These are phyloP conservation scores for Otolemur garnettii DNA, from an alignment of 2,113 vertebrate genomes.

Conservation along the genomic window DNA sequence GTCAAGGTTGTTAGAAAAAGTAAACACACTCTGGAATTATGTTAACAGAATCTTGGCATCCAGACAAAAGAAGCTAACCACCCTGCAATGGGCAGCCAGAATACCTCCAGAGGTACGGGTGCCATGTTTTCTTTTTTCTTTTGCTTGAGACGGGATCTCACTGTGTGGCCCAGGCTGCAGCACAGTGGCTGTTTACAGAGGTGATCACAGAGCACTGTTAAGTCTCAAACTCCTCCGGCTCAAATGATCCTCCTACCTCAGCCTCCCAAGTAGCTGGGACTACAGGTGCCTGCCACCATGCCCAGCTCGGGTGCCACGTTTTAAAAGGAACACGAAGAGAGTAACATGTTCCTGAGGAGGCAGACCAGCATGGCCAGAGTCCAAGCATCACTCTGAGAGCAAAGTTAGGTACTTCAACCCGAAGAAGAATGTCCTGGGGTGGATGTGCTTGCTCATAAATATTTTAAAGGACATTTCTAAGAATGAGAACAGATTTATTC, in stretches of 20 bases:
- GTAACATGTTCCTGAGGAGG: background rate
- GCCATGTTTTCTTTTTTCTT: background rate
- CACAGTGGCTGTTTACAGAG: no score
- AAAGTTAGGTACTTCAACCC: background rate
- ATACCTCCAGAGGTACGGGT: background rate
- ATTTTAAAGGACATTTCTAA: background rate
- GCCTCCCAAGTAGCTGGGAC: no score
- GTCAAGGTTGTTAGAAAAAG: constrained; percentile 9
- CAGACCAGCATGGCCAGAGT: no score
- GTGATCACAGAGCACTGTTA: no score
- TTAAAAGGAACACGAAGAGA: background rate
- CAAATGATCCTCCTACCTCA: no score
- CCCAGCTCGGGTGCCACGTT: background rate
- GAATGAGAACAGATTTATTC: background rate
- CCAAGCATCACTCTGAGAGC: background rate
- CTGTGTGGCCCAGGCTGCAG: no score
- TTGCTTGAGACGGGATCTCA: no score
- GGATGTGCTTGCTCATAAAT: background rate
- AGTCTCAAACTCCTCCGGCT: no score
- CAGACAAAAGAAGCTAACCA: background rate
- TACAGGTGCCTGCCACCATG: no score
- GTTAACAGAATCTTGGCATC: background rate
- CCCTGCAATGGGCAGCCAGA: background rate
- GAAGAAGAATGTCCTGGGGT: background rate
- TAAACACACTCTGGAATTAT: background rate